Percentiles rank a stretch among this genome's conserved stretches.
Conservation (phyloP, 2,888 invertebrate genomes). For the Protonemura montana region DNA sequence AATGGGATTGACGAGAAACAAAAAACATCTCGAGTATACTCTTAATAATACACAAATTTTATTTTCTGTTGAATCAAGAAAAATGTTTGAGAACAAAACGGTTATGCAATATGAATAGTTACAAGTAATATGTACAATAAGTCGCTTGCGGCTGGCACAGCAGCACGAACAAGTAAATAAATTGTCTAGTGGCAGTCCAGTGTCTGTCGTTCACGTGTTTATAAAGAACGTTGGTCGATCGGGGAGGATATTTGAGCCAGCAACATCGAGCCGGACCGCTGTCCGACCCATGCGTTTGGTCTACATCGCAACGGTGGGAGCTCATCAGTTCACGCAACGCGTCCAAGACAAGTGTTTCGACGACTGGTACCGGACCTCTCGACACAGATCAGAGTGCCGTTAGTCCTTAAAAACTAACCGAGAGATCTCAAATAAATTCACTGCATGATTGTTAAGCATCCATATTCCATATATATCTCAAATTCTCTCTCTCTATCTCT, state of each 20-base stretch:
- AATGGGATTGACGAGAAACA: no score
- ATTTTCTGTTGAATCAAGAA: slow-evolving; percentile 62
- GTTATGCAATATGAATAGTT: slow-evolving; percentile 63
- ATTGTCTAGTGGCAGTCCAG: slow-evolving; percentile 15
- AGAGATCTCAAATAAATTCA: slow-evolving; percentile 7
- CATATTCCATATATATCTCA: neutral
- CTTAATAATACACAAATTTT: slow-evolving; percentile 65
- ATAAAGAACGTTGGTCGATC: slow-evolving; percentile 19
- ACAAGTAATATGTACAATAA: slow-evolving; percentile 65
- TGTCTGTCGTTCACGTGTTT: slow-evolving; percentile 25
- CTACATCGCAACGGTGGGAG: slow-evolving; percentile 26
- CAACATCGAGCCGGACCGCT: neutral
- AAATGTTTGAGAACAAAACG: slow-evolving; percentile 62
- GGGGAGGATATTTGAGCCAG: slow-evolving; percentile 1
- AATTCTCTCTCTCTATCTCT: slow-evolving; percentile 28
- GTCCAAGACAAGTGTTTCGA: slow-evolving; percentile 51
- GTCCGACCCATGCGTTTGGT: neutral
- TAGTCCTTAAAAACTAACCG: neutral
- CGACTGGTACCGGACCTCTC: slow-evolving; percentile 55
- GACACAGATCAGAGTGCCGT: slow-evolving; percentile 55
- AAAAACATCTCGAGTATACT: slow-evolving; percentile 43
- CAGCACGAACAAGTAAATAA: neutral
- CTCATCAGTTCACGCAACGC: slow-evolving; percentile 49
- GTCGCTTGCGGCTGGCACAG: slow-evolving; percentile 54
- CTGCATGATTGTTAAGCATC: neutral